Evolutionary conservation across 2,797 vertebrate species (phyloP), one percentile per base, ranked within the genome.

Genomic region (Scolopax rusticola): DNA sequence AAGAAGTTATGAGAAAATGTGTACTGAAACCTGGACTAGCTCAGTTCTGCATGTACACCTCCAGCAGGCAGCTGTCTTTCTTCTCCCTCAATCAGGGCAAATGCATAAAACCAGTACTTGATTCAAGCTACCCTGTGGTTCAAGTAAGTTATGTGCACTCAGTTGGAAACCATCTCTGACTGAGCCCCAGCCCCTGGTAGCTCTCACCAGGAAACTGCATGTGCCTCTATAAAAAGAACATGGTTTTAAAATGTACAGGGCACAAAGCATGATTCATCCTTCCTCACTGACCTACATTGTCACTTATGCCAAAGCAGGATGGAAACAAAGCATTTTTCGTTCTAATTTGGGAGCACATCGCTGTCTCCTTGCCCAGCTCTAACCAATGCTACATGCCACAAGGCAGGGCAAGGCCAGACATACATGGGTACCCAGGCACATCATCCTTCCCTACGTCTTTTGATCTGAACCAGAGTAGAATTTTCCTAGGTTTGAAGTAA

Each of bases 381-480:
- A 13, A 8, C 54, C 2, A 3, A 20, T 7, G 11, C 11, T 56
- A 11, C 1, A 0, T 1, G 36, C 30, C n/a, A 36, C 0, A 0
- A 63, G 75, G 65, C 50, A 75, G 57, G 60, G 53, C 48, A 82
- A 60, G 48, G 48, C 28, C 8, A 11, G 74, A 24, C 2, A 5
- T 41, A 68, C 23, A 6, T 0, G 1, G 19, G 5, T 14, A 71
- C 12, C 57, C 70, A 47, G 20, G n/a, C 1, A 1, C n/a, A 32
- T 36, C 2, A 0, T 24, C 67, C 53, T 78, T 71, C 30, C 28
- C 48, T 40, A 4, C 7, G 16, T 20, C 57, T 65, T 27, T 16
- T 70, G 36, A 2, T 40, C 60, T 33, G 9, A 87, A 68, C 43
- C 30, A 24, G 4, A 2, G 33, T 8, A 24, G 48, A 45, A 47